Evolutionary conservation across 2,797 vertebrate genomes (phyloP).

Genomic region (Strix occidentalis): DNA sequence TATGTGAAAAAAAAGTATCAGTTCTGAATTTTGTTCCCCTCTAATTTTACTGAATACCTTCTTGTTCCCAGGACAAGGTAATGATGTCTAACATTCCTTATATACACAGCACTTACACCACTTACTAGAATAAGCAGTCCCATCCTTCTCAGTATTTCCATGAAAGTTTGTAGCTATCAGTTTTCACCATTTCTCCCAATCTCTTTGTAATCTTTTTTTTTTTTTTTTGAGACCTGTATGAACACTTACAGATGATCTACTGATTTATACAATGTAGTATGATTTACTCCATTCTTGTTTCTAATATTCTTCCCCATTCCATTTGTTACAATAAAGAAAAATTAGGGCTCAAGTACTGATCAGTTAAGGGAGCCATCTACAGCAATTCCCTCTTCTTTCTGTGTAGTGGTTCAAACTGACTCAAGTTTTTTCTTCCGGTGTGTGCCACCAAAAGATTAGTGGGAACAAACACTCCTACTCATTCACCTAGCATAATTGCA

Average conservation of each 20-base stretch:
- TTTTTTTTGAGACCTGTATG: neutral
- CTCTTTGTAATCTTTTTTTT: neutral
- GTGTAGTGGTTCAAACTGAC: neutral
- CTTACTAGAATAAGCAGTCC: neutral
- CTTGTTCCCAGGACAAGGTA: neutral
- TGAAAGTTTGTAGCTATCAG: neutral
- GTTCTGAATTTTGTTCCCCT: neutral
- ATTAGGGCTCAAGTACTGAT: neutral
- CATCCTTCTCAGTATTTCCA: neutral
- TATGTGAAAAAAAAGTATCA: neutral
- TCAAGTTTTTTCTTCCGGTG: neutral
- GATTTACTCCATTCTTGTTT: neutral
- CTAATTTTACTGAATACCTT: neutral
- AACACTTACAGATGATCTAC: neutral
- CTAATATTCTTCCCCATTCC: neutral
- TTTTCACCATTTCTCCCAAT: neutral
- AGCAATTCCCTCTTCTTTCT: neutral
- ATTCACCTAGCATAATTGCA: neutral
- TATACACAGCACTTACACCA: rapidly evolving
- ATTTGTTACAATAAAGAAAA: neutral
- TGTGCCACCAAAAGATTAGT: neutral
- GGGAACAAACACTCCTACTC: neutral
- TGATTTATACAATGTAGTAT: neutral
- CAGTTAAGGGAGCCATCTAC: neutral
- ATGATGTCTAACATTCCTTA: neutral